Percentiles rank a stretch among this genome's conserved stretches.
Conservation (phyloP, 1,140 invertebrate species). For the Drosophila paulistorum region DNA sequence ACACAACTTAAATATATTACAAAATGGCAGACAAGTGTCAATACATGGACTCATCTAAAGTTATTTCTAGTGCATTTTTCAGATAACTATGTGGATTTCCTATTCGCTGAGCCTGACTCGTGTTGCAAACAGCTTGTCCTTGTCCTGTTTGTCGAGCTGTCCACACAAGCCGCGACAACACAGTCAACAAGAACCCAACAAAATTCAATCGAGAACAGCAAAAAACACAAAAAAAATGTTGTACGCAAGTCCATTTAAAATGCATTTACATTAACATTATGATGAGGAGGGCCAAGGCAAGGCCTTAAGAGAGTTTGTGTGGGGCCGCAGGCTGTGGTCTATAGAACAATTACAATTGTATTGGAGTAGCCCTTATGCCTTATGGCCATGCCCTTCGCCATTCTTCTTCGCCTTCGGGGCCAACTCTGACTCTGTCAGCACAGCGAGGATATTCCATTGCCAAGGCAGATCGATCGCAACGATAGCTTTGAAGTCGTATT, state of each 20-base stretch:
- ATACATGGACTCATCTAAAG: background rate
- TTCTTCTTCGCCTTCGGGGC: slow-evolving; percentile 8
- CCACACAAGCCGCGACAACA: slow-evolving; percentile 75
- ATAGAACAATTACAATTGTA: slow-evolving; percentile 76
- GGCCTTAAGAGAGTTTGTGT: slow-evolving; percentile 66
- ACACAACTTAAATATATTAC: background rate
- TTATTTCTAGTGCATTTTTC: background rate
- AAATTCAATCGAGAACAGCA: slow-evolving; percentile 28
- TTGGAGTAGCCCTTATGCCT: slow-evolving; percentile 9
- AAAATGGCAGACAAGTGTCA: background rate
- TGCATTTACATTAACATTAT: slow-evolving; percentile 83
- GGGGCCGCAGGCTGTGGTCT: slow-evolving; percentile 21
- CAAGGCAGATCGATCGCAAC: slow-evolving; percentile 75
- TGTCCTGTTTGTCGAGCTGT: slow-evolving; percentile 64
- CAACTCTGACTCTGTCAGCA: slow-evolving; percentile 50
- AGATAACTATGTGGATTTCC: slow-evolving; percentile 62
- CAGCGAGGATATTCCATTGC: slow-evolving; percentile 24
- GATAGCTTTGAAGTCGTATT: slow-evolving; percentile 83
- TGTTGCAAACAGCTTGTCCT: slow-evolving; percentile 78
- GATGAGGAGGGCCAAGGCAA: slow-evolving; percentile 55
- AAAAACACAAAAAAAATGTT: slow-evolving; percentile 50
- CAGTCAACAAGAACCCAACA: slow-evolving; percentile 28
- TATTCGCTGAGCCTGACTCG: slow-evolving; percentile 65
- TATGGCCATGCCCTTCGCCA: background rate
- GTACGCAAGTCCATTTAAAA: slow-evolving; percentile 82